A percentile compares a stretch with the other conserved stretches of the same genome.
Evolutionary conservation across 2,888 invertebrate species (phyloP).

Genomic region (Sphaerophoria rueppellii): DNA sequence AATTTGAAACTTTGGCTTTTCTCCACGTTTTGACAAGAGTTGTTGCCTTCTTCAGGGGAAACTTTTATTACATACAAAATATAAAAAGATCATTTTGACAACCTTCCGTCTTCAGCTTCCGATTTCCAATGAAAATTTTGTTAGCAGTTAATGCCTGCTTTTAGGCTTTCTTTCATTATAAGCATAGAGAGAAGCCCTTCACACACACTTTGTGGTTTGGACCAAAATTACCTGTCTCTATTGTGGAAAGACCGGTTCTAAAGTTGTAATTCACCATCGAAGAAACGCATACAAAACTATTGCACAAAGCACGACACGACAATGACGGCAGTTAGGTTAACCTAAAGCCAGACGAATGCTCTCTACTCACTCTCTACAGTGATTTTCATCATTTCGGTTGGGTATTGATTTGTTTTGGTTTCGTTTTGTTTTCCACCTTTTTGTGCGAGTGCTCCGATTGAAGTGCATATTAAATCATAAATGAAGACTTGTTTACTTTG

Average conservation of each 20-base stretch:
- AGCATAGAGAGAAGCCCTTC: constrained; percentile 33
- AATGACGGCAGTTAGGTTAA: constrained; percentile 16
- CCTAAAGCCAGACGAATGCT: constrained; percentile 32
- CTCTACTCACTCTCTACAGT: constrained; percentile 46
- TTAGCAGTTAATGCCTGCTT: constrained; percentile 26
- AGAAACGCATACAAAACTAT: constrained; percentile 62
- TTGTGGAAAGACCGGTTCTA: constrained; percentile 72
- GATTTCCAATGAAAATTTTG: background rate
- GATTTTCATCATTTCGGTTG: constrained; percentile 41
- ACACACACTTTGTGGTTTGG: constrained; percentile 29
- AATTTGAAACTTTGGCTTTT: too few species aligned
- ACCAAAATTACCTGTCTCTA: constrained; percentile 64
- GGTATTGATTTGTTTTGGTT: constrained; percentile 38
- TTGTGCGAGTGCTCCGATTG: background rate
- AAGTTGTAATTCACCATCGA: constrained; percentile 59
- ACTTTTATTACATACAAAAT: background rate
- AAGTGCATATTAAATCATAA: constrained; percentile 10
- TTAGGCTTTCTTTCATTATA: constrained; percentile 30
- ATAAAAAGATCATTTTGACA: background rate
- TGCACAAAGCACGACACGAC: constrained; percentile 11
- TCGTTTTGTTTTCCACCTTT: constrained; percentile 21
- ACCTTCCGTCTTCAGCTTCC: background rate
- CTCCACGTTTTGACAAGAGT: too few species aligned
- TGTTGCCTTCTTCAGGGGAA: too few species aligned
- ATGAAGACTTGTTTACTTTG: constrained; percentile 2